Conservation (phyloP, 2,888 invertebrate genomes). For the Aphidoletes aphidimyza region DNA sequence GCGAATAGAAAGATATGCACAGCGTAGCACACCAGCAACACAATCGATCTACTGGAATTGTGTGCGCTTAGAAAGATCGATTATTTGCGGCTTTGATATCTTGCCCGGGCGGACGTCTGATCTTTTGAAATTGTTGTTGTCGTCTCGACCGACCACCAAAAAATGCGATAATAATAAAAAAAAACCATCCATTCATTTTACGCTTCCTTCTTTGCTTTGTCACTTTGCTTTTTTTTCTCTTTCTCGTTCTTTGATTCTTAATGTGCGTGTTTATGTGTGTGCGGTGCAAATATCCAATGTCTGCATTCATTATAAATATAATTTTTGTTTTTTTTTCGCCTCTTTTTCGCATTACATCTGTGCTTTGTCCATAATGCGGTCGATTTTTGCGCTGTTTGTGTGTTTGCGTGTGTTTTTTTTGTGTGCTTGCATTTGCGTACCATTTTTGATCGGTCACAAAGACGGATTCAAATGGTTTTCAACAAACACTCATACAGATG, state of each 20-base stretch:
- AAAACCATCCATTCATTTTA: slow-evolving; percentile 44
- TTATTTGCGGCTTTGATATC: not conserved
- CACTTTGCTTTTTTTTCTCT: slow-evolving; percentile 1
- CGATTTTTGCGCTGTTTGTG: not conserved
- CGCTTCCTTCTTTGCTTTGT: slow-evolving; percentile 50
- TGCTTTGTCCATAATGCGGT: slow-evolving; percentile 45
- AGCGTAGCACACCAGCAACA: not conserved
- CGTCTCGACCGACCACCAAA: not conserved
- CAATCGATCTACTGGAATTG: not conserved
- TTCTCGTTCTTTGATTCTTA: not conserved
- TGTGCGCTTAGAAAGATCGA: slow-evolving; percentile 34
- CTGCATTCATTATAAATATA: slow-evolving; percentile 48
- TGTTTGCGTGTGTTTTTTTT: not conserved
- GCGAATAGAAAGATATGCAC: not conserved
- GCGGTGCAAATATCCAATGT: slow-evolving; percentile 38
- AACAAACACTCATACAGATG: slow-evolving; percentile 9
- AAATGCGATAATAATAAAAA: slow-evolving; percentile 37
- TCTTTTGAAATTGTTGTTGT: slow-evolving; percentile 23
- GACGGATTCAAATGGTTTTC: slow-evolving; percentile 35
- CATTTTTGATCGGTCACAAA: not conserved
- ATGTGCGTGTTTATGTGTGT: not conserved
- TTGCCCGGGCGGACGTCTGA: not conserved
- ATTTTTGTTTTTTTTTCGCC: slow-evolving; percentile 32
- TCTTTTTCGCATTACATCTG: slow-evolving; percentile 39
- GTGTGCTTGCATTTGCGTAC: not conserved